phyloP scores from a whole-genome alignment of 2,113 vertebrate genomes.

The Nibea albiflora region DNA sequence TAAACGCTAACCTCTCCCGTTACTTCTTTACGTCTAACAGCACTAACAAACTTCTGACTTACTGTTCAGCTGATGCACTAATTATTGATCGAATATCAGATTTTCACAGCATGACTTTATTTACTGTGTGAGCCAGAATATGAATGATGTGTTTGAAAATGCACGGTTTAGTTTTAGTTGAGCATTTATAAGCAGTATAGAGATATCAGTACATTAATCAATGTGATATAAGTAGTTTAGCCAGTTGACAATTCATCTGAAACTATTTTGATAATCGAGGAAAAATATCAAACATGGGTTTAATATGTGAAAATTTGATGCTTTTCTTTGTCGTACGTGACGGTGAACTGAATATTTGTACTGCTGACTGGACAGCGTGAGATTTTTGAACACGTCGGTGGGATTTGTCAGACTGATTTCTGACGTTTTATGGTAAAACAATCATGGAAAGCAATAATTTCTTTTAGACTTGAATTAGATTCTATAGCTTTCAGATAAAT shows the following conservation, averaged over 20 bases:
- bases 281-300: no score
- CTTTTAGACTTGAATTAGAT: neutral
- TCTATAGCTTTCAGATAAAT: neutral
- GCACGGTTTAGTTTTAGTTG: neutral
- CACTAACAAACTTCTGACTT: conserved; percentile 42
- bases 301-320: neutral
- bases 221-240: no score
- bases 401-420: no score
- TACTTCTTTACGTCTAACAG: conserved; percentile 60
- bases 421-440: neutral
- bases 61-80: neutral
- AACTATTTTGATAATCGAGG: no score
- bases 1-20: conserved; percentile 69
- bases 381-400: no score
- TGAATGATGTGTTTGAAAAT: neutral
- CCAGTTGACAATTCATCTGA: no score
- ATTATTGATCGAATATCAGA: neutral
- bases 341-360: neutral
- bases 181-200: neutral
- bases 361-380: no score
- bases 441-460: neutral
- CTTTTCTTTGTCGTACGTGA: neutral
- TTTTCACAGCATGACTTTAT: conserved; percentile 19
- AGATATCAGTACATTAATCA: neutral
- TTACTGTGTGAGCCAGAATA: neutral